These are phyloP conservation scores for Hystrix cristata DNA, from an alignment of 2,113 vertebrate species.

Conservation along the genomic window DNA sequence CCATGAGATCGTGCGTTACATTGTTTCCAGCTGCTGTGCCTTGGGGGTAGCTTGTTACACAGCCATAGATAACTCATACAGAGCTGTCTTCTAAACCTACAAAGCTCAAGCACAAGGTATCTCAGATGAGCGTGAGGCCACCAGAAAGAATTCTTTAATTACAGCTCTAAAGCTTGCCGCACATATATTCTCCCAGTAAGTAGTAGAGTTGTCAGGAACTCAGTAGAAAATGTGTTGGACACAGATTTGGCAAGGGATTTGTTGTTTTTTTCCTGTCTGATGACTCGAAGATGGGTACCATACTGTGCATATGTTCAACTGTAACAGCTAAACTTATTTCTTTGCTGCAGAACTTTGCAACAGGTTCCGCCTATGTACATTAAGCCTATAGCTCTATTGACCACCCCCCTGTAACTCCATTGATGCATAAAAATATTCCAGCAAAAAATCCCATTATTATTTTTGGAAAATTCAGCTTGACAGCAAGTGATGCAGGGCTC, in stretches of 20 bases:
- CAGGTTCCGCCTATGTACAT: slow-evolving; percentile 71
- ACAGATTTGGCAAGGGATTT: slow-evolving; percentile 77
- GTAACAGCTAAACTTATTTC: slow-evolving; percentile 76
- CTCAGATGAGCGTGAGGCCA: not conserved
- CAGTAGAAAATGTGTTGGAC: slow-evolving; percentile 81
- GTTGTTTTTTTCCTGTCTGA: slow-evolving; percentile 75
- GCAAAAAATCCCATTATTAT: slow-evolving; percentile 76
- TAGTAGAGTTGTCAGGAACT: slow-evolving; percentile 77
- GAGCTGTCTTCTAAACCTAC: not conserved
- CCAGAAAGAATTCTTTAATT: slow-evolving; percentile 60
- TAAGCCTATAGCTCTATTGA: slow-evolving; percentile 71
- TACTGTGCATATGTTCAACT: slow-evolving; percentile 78
- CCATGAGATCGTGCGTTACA: not conserved
- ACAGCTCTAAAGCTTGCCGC: slow-evolving; percentile 62
- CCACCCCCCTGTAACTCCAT: slow-evolving; percentile 15
- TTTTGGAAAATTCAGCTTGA: slow-evolving; percentile 74
- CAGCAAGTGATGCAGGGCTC: slow-evolving; percentile 78
- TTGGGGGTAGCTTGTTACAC: slow-evolving; percentile 49
- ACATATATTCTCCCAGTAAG: slow-evolving; percentile 76
- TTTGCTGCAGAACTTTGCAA: slow-evolving; percentile 81
- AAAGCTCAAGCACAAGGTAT: slow-evolving; percentile 50
- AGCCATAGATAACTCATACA: slow-evolving; percentile 49
- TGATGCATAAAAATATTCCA: slow-evolving; percentile 78
- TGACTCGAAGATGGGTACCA: slow-evolving; percentile 80
- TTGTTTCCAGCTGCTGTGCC: not conserved